Base-by-base conservation (phyloP, 2,888 invertebrate species). In the Ferrisia virgata region DNA sequence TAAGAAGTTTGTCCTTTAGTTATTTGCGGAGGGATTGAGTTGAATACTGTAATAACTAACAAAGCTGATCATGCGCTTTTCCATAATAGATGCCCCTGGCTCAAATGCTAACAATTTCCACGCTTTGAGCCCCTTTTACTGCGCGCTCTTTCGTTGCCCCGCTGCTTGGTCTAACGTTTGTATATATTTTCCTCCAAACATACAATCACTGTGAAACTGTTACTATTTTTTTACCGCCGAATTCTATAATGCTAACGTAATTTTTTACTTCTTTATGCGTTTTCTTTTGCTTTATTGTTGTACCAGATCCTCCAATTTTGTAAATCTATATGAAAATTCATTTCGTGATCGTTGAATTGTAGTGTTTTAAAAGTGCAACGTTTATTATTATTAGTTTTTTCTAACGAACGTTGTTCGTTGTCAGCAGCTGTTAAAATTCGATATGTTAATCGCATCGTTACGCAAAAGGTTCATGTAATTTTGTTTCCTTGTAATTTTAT, bases 151-250 rank as follows among this genome's bases (percentile, higher is more conserved):
- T 25, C 79, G 39, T 79, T 25, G 5, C 28, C 47, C 47, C 53
- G 18, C 53, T 22, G 53, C 80, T 80, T 4, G 11, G 53, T 80
- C 53, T 53, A 53, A 80, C 47, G 47, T 33, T 80, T 80, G 80
- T 31, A 80, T 53, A 53, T 80, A 80, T 80, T 80, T 80, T 80
- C 80, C 53, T 80, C 53, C 80, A 80, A 80, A 80, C 80, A 53
- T 80, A 79, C 53, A 80, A 80, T 80, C 80, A 80, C 80, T 43
- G 53, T 18, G 80, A 80, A 80, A 80, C 80, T 47, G 80, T 80
- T 47, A 53, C 80, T 80, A 28, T 80, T 80, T 80, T 80, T 80
- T 47, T 80, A 31, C 36, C 36, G 18, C 72, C 36, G 36, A 76
- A 76, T 76, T 76, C 72, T 36, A 15, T 15, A 11, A 22, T 15